These are phyloP conservation scores for Pyrocephalus nanus DNA, from an alignment of 2,797 vertebrate genomes.

Conservation along the genomic window DNA sequence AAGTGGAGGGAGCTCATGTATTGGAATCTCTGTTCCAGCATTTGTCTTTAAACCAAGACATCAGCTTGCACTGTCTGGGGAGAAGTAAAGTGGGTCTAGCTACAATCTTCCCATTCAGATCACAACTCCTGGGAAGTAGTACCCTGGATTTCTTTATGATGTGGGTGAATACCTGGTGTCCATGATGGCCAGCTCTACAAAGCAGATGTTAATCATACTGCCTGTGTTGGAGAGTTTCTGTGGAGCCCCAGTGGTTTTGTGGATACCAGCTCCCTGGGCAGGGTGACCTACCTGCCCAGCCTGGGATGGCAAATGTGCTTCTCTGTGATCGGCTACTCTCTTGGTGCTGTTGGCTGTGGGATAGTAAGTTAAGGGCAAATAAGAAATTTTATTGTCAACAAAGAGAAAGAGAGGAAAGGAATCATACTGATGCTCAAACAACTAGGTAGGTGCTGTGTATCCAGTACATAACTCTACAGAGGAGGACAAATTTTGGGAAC, in stretches of 20 bases:
- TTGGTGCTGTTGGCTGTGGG: neutral
- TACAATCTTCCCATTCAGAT: neutral
- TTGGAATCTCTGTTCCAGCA: neutral
- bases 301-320: neutral
- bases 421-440: neutral
- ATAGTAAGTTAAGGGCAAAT: neutral
- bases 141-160: neutral
- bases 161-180: too few relatives aligned
- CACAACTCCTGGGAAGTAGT: neutral
- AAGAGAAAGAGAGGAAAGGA: neutral
- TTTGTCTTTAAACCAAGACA: neutral
- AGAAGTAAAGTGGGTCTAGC: neutral
- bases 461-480: neutral
- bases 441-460: neutral
- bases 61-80: neutral
- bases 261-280: neutral
- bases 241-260: accelerated
- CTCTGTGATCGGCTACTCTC: neutral
- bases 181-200: neutral
- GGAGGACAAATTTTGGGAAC: neutral
- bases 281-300: accelerated
- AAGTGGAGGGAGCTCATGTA: neutral
- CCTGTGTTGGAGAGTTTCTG: neutral
- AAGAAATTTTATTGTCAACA: neutral
- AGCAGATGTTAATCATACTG: neutral